These are phyloP conservation scores for Cydia amplana DNA, from an alignment of 1,140 invertebrate genomes.

Conservation along the genomic window DNA sequence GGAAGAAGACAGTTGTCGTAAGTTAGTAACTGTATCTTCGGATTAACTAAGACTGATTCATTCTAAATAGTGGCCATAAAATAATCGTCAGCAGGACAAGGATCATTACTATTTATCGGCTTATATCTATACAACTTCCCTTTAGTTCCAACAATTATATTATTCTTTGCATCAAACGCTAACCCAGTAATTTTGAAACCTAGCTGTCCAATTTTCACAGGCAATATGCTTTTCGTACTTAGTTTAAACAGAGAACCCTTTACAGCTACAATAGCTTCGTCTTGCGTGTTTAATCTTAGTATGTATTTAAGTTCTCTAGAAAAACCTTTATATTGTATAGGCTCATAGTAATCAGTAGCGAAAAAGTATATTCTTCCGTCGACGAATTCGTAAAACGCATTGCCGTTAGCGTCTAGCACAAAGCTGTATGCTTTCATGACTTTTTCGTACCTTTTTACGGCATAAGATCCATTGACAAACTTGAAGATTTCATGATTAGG, in stretches of 20 bases:
- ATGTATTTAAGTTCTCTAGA: constrained; percentile 69
- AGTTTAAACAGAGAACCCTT: constrained; percentile 64
- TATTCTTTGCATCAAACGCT: constrained; percentile 66
- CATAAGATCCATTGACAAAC: constrained; percentile 67
- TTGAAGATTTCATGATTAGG: constrained; percentile 62
- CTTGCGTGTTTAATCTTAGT: constrained; percentile 60
- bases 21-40: too few species aligned
- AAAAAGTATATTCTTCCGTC: constrained; percentile 72
- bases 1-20: too few species aligned
- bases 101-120: constrained; percentile 59
- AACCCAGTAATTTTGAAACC: constrained; percentile 70
- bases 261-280: constrained; percentile 68
- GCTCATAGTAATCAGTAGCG: constrained; percentile 63
- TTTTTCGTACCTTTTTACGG: constrained; percentile 67
- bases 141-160: constrained; percentile 70
- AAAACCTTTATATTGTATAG: constrained; percentile 72
- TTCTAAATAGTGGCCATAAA: constrained; percentile 67
- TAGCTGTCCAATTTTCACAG: constrained; percentile 63
- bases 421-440: constrained; percentile 71
- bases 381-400: constrained; percentile 68
- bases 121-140: constrained; percentile 73
- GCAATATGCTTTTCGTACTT: constrained; percentile 59
- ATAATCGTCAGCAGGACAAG: constrained; percentile 68
- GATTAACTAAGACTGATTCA: neutral
- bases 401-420: constrained; percentile 63